Percentiles rank a stretch among this genome's conserved stretches.
Evolutionary conservation across 1,140 invertebrate species (phyloP).

Genomic region (Euborellia annulipes): DNA sequence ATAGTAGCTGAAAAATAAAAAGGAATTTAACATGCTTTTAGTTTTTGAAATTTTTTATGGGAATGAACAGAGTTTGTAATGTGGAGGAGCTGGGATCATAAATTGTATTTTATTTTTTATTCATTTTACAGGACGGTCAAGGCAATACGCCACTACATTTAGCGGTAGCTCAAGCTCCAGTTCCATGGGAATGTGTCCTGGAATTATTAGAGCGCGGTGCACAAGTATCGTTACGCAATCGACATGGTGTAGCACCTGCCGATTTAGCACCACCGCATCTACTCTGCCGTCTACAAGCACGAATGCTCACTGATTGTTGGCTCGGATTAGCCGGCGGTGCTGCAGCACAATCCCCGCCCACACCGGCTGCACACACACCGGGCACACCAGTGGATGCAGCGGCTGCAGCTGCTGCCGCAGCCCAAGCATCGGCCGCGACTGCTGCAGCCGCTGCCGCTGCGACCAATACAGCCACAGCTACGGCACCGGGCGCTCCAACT

Average conservation of each 20-base stretch:
- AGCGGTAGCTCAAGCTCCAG: constrained; percentile 30
- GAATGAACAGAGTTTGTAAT: not conserved
- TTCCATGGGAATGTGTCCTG: constrained; percentile 33
- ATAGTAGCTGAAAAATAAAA: no score
- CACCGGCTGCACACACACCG: not conserved
- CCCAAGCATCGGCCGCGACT: not conserved
- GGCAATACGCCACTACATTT: constrained; percentile 40
- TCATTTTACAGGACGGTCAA: constrained; percentile 28
- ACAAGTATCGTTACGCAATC: constrained; percentile 29
- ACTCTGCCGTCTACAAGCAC: constrained; percentile 29
- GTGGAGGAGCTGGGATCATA: no score
- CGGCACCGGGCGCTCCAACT: not conserved
- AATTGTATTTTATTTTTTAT: not conserved
- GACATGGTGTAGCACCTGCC: constrained; percentile 27
- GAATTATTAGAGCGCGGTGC: constrained; percentile 35
- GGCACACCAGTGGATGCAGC: constrained; percentile 5
- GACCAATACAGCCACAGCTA: constrained; percentile 8
- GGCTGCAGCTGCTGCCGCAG: constrained; percentile 1
- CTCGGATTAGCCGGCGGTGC: constrained; percentile 16
- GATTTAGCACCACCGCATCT: constrained; percentile 26
- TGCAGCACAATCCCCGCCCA: not conserved
- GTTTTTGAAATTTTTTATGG: not conserved
- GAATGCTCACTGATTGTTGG: constrained; percentile 29
- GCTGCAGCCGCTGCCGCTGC: not conserved
- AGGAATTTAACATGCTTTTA: no score